A percentile compares a stretch with the other conserved stretches of the same genome.
These are phyloP conservation scores for Cryptomyrus ogoouensis DNA, from an alignment of 2,113 vertebrate species.

Conservation along the genomic window DNA sequence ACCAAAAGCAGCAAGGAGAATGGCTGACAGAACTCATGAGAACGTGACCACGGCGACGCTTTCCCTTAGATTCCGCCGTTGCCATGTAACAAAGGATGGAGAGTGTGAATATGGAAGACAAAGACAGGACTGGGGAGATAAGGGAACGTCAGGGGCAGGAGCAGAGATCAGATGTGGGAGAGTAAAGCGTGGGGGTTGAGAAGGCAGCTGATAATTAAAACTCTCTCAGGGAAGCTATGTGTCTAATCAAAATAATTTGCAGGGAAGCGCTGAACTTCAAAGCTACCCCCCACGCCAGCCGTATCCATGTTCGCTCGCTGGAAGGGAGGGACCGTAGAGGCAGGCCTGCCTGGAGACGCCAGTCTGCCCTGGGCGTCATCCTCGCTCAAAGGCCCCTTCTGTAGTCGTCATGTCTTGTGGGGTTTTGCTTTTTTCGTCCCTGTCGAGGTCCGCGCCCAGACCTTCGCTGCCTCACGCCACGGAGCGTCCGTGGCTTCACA, in stretches of 20 bases:
- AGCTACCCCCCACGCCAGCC: neutral
- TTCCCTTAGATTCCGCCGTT: neutral
- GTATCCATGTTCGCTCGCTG: neutral
- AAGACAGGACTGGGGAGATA: slow-evolving; percentile 27
- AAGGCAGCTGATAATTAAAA: slow-evolving; percentile 15
- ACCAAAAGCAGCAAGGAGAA: neutral
- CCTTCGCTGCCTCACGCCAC: neutral
- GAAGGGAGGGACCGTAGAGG: neutral
- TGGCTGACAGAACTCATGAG: neutral
- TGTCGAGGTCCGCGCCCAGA: neutral
- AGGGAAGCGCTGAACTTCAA: neutral
- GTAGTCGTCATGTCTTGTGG: neutral
- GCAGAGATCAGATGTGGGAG: neutral
- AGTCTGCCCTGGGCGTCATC: neutral
- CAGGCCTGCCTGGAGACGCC: neutral
- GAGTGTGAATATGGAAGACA: neutral
- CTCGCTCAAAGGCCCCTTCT: neutral
- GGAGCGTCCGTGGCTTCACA: neutral
- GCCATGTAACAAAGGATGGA: slow-evolving; percentile 5
- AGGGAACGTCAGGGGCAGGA: slow-evolving; percentile 21
- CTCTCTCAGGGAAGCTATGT: slow-evolving; percentile 17
- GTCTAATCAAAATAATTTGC: slow-evolving; percentile 15
- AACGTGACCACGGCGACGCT: neutral
- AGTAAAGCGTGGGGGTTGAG: neutral
- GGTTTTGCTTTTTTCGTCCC: neutral